phyloP scores from a whole-genome alignment of 2,113 vertebrate species.

The Bufo bufo region DNA sequence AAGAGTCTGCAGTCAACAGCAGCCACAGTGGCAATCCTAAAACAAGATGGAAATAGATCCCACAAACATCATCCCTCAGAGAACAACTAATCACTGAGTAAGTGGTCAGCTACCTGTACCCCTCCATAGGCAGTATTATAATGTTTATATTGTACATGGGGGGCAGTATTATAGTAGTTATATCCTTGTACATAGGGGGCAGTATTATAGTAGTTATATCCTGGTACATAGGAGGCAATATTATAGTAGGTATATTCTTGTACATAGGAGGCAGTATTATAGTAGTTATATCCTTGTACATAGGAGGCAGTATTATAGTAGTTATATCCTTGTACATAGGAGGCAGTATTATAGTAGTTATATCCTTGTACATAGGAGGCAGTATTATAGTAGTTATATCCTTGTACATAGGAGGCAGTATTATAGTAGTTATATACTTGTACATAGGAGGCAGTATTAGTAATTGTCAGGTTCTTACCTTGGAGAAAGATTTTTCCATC shows the following conservation, averaged over 20 bases:
- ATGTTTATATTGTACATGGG: neutral
- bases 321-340: neutral
- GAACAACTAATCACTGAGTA: no score
- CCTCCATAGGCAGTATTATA: neutral
- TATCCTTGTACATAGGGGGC: neutral
- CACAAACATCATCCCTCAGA: no score
- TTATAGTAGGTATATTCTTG: slow-evolving; percentile 4
- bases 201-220: slow-evolving; percentile 11
- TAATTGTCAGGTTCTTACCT: slow-evolving; percentile 69
- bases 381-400: slow-evolving; percentile 3
- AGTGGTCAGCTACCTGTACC: neutral
- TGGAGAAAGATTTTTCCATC: slow-evolving; percentile 65
- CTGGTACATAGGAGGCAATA: neutral
- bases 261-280: neutral
- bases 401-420: neutral
- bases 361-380: neutral
- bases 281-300: neutral
- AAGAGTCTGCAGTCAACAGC: no score
- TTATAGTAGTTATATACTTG: slow-evolving; percentile 2
- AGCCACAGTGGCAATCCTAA: no score
- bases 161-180: slow-evolving; percentile 16
- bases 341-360: neutral
- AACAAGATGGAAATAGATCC: no score
- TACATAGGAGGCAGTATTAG: neutral
- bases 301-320: neutral